Base-by-base conservation (phyloP, 2,113 vertebrate species). In the Ardeotis arabs region DNA sequence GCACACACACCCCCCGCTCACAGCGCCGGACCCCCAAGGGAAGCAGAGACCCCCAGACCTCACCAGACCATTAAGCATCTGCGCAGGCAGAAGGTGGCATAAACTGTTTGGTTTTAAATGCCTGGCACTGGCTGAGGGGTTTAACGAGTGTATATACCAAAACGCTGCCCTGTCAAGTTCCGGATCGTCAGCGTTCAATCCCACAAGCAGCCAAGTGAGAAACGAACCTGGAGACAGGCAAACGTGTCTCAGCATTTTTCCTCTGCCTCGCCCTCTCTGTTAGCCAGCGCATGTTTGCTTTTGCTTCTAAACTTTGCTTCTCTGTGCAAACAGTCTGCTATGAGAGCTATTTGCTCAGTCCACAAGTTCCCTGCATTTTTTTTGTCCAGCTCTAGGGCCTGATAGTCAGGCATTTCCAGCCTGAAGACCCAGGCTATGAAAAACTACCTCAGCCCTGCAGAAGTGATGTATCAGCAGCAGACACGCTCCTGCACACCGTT, bases 251-350 rank as follows among this genome's bases (percentile, higher is more conserved):
- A 2, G 76, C 50, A 1, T 72, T 95, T 84, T 68, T 85, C 53
- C 68, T 79, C 73, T 70, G 84, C 95, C 95, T 93, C 73, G 0
- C 93, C 81, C 91, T 73, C 89, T 80, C 75, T 3, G 7, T 91
- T 45, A 87, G 81, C 90, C 94, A 66, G 58, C 3, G 35, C 41
- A 3, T 88, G 89, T 83, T 96, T 91, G 87, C 75, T 94, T 95
- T 89, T 63, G 87, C 84, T 92, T 76, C 95, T 84, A 27, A 96
- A 94, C 81, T 91, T 86, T 4, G 4, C 84, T 93, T 89, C 93
- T 90, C 82, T 93, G 79, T 73, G 86, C 88, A 93, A 84, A 91
- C 90, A 93, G 93, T 92, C 95, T 95, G 83, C 92, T 92, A 76
- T 41, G 25, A 92, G 88, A 96, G 70, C 39, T 79, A 93, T 94